Evolutionary conservation across 2,113 vertebrate genomes (phyloP).

Genomic region (Illadopsis cleaveri): DNA sequence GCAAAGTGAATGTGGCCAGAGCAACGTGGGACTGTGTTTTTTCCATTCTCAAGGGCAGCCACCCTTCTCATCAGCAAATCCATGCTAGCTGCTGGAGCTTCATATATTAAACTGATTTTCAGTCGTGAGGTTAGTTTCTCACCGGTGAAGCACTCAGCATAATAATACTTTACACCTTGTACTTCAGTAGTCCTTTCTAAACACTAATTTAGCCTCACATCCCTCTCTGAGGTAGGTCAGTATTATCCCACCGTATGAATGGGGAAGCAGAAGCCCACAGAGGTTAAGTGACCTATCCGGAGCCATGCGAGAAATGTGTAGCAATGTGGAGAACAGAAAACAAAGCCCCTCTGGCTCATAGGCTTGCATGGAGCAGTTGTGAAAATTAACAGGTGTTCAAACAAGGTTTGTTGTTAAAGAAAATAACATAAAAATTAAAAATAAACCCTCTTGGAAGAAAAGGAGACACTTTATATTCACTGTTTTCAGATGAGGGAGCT

Average conservation of each 20-base stretch:
- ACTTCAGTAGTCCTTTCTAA: conserved; percentile 37
- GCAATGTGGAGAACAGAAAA: not conserved
- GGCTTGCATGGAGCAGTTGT: not conserved
- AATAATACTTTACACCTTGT: conserved; percentile 58
- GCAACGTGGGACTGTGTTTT: conserved; percentile 51
- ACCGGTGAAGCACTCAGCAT: conserved; percentile 65
- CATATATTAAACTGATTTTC: conserved; percentile 70
- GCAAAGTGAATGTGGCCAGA: conserved; percentile 69
- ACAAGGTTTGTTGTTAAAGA: not conserved
- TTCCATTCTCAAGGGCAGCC: conserved; percentile 68
- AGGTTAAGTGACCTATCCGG: conserved; percentile 6
- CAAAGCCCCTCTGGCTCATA: not conserved
- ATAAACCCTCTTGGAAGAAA: not conserved
- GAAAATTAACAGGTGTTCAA: conserved; percentile 7
- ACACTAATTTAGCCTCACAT: not conserved
- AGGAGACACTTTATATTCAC: not conserved
- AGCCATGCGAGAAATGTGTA: not conserved
- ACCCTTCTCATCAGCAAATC: conserved; percentile 72
- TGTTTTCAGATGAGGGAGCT: not conserved
- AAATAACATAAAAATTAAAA: not conserved
- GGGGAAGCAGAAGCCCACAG: not conserved
- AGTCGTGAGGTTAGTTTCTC: conserved; percentile 57
- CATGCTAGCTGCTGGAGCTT: conserved; percentile 49
- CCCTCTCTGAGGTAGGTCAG: conserved; percentile 27
- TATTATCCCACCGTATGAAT: not conserved